Evolutionary conservation across 2,888 invertebrate genomes (phyloP).

Genomic region (Thyatira batis): DNA sequence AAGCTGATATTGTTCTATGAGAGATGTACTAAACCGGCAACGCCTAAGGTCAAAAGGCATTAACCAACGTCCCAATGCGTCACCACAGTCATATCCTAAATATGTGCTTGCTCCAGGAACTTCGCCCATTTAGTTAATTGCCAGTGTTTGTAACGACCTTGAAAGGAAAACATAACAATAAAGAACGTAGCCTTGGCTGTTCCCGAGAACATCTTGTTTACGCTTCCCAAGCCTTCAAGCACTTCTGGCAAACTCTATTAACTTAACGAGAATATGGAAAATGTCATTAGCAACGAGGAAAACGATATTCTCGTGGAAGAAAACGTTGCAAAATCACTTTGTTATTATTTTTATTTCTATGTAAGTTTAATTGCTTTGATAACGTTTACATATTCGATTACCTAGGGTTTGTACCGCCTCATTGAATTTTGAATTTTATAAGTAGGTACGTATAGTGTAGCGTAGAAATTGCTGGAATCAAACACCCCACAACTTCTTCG

Average conservation of each 20-base stretch:
- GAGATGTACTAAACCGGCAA: no score
- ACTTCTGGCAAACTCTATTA: slow-evolving; percentile 23
- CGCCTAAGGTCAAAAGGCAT: no score
- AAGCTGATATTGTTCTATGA: no score
- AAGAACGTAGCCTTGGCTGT: slow-evolving; percentile 35
- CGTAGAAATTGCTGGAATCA: no score
- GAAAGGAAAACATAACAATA: slow-evolving; percentile 15
- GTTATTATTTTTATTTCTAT: no score
- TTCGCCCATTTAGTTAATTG: background rate
- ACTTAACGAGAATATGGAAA: slow-evolving; percentile 23
- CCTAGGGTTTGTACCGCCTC: no score
- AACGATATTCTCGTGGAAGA: background rate
- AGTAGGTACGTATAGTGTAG: no score
- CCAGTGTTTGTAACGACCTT: background rate
- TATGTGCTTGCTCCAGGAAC: background rate
- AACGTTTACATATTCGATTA: no score
- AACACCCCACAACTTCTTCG: no score
- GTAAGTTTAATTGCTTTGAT: no score
- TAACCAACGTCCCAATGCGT: background rate
- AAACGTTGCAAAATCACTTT: background rate
- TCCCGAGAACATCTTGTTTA: slow-evolving; percentile 33
- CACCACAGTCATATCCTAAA: background rate
- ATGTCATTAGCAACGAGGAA: background rate
- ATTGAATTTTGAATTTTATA: no score
- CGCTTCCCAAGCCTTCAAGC: slow-evolving; percentile 27